Conservation (phyloP, 2,888 invertebrate genomes). For the Polyommatus icarus region DNA sequence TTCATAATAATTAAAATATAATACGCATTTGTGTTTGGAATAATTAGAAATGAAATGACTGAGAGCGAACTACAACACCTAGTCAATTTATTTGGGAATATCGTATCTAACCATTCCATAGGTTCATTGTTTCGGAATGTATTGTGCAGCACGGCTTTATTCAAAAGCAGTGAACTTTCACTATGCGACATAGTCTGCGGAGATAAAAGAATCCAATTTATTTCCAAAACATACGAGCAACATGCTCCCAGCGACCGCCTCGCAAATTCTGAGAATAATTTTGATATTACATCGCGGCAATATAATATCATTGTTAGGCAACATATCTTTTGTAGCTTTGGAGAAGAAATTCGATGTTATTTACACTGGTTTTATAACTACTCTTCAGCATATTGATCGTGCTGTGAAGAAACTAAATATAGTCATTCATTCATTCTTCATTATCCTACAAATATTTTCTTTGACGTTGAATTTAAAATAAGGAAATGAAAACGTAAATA, state of each 20-base stretch:
- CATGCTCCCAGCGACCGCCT: conserved; percentile 30
- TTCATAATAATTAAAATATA: neutral
- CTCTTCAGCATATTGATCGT: neutral
- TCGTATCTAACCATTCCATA: conserved; percentile 22
- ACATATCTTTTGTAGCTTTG: neutral
- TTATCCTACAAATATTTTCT: no score
- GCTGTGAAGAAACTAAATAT: no score
- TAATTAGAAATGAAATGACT: neutral
- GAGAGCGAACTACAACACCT: neutral
- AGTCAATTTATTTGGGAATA: conserved; percentile 21
- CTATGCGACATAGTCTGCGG: conserved; percentile 26
- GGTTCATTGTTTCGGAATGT: conserved; percentile 32
- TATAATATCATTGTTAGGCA: neutral
- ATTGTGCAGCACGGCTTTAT: conserved; percentile 32
- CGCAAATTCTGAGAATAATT: conserved; percentile 23
- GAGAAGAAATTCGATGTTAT: neutral
- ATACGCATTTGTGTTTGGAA: neutral
- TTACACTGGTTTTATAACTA: neutral
- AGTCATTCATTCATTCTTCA: no score
- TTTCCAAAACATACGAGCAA: conserved; percentile 30
- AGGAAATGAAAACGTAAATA: no score
- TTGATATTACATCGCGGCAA: conserved; percentile 20
- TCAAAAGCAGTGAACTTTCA: conserved; percentile 33
- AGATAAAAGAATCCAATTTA: conserved; percentile 35
- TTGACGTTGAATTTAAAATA: no score